Base-by-base conservation (phyloP, 2,113 vertebrate genomes). In the Prolemur simus region DNA sequence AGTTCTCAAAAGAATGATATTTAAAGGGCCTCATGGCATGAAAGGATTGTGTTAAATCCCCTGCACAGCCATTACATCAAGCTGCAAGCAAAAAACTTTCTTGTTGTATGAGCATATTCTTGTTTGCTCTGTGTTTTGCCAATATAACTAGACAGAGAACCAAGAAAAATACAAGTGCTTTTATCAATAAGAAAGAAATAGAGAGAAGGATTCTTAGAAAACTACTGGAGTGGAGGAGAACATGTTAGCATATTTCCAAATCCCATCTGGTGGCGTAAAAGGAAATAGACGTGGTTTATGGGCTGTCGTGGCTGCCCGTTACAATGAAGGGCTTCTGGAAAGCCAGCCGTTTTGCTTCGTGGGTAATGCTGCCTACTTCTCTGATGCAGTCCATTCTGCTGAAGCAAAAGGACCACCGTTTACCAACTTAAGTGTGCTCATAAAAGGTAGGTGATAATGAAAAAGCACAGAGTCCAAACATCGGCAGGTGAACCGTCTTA, bases 1-100 rank as follows among this genome's bases (percentile, higher is more conserved):
- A 74, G n/a, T 78, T 95, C 95, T 94, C 93, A 68, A 89, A 95
- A 96, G 58, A 60, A 39, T 76, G 96, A 96, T 83, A 97, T 97
- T 97, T 96, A 94, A 91, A 96, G 69, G 87, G n/a, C 10, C 34
- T 78, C 6, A 0, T 34, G 37, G 63, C 87, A 93, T 91, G 97
- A 87, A 0, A 0, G 89, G 93, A 97, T 97, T 97, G 93, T 37
- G 81, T 94, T 95, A 97, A 98, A n/a, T 69, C 66, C 25, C 78
- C 97, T 89, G 60, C 52, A 89, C 37, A 96, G 95, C 96, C 97
- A 93, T 85, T 89, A 18, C 8, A 74, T 76, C 58, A 64, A 68
- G 20, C 39, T 88, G 21, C 1, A 77, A 52, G 82, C 20, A 18
- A 49, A 82, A 94, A 77, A 42, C 73, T 29, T 84, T 77, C 27